Percentiles rank a stretch among this genome's conserved stretches.
Conservation (phyloP, 2,888 invertebrate species). For the Lamellibrachia columna region DNA sequence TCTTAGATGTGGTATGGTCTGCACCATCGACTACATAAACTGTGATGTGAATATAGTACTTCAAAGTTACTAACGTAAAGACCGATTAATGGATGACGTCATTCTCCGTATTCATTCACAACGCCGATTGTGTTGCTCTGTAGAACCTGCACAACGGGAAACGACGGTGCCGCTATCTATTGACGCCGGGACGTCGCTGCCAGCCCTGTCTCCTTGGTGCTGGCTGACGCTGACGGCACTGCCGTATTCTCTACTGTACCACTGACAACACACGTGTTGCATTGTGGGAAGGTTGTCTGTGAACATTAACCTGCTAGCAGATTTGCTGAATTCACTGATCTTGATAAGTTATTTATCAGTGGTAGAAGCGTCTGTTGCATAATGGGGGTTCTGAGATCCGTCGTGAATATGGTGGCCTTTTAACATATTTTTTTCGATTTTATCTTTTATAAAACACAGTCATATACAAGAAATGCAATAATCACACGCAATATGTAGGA, state of each 20-base stretch:
- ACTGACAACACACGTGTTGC: neutral
- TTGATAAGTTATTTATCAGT: neutral
- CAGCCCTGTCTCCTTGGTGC: neutral
- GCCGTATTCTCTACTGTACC: neutral
- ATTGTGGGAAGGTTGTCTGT: neutral
- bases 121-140: neutral
- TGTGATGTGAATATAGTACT: neutral
- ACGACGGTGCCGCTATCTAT: neutral
- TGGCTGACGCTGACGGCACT: neutral
- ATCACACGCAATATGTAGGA: neutral
- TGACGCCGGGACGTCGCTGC: neutral
- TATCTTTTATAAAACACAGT: neutral
- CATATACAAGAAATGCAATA: neutral
- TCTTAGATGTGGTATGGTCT: too few relatives aligned
- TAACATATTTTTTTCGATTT: neutral
- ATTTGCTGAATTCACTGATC: too few relatives aligned
- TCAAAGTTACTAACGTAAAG: neutral
- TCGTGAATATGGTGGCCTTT: neutral
- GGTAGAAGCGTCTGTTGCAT: neutral
- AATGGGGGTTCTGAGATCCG: neutral
- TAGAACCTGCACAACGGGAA: neutral
- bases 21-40: too few relatives aligned
- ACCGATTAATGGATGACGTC: neutral
- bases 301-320: neutral
- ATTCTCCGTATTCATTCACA: neutral